phyloP scores from a whole-genome alignment of 2,888 invertebrate genomes.

The Dorcus parallelipipedus region DNA sequence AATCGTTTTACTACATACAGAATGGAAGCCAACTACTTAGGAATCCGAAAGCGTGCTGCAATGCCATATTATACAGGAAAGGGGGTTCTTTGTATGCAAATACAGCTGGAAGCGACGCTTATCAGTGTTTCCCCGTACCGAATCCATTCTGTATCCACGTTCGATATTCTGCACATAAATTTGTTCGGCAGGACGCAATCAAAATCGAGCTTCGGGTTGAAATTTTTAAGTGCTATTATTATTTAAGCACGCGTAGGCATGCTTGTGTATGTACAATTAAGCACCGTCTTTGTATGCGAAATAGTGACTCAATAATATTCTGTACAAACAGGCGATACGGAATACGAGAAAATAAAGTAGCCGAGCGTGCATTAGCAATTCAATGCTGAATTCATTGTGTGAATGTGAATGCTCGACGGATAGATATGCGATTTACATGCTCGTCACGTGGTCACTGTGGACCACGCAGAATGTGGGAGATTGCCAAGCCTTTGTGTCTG shows the following conservation, averaged over 20 bases:
- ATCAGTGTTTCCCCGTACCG: constrained; percentile 27
- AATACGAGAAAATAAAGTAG: constrained; percentile 12
- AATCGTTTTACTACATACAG: constrained; percentile 11
- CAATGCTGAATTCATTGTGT: constrained; percentile 27
- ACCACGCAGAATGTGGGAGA: constrained; percentile 26
- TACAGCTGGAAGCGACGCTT: constrained; percentile 29
- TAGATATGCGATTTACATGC: constrained; percentile 27
- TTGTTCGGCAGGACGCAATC: not conserved
- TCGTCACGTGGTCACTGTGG: constrained; percentile 28
- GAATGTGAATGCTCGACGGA: constrained; percentile 23
- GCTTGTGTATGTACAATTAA: not conserved
- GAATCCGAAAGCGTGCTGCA: constrained; percentile 29
- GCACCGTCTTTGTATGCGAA: not conserved
- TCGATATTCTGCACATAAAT: constrained; percentile 10
- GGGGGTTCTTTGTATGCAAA: constrained; percentile 33
- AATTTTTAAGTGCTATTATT: no score
- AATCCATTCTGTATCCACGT: constrained; percentile 17
- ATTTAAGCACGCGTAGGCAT: not conserved
- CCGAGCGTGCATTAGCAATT: constrained; percentile 24
- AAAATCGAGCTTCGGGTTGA: no score
- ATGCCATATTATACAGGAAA: constrained; percentile 23
- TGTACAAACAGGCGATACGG: not conserved
- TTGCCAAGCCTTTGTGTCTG: constrained; percentile 24
- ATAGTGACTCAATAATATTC: not conserved
- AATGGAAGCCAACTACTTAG: constrained; percentile 14